These are phyloP conservation scores for Anomalospiza imberbis DNA, from an alignment of 2,797 vertebrate species.

Conservation along the genomic window DNA sequence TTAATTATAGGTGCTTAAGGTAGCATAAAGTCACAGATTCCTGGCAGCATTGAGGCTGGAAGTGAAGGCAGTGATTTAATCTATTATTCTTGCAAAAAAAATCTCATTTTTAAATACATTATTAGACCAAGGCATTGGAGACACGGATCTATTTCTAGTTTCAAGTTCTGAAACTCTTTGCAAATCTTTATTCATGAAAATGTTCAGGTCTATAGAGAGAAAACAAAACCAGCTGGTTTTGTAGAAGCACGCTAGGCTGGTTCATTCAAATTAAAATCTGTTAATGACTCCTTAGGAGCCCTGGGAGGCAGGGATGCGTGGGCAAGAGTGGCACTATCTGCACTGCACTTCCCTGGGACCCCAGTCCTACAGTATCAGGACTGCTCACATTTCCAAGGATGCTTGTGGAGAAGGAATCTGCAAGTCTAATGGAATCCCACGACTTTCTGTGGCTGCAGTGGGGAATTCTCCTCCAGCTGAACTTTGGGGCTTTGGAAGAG, in stretches of 20 bases:
- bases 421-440: fast-evolving
- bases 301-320: background rate
- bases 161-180: background rate
- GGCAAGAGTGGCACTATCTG: fast-evolving
- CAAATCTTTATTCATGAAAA: constrained; percentile 41
- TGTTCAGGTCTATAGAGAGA: constrained; percentile 1
- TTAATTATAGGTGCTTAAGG: background rate
- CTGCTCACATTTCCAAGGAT: background rate
- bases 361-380: fast-evolving
- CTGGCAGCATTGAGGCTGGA: background rate
- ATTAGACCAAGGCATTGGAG: constrained; percentile 3
- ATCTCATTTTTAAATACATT: background rate
- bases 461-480: background rate
- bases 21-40: background rate
- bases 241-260: background rate
- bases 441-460: background rate
- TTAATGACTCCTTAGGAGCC: background rate
- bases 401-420: background rate
- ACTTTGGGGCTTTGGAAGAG: background rate
- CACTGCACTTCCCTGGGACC: background rate
- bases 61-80: fast-evolving
- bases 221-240: constrained; percentile 42
- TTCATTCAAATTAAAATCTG: constrained; percentile 4
- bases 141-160: background rate
- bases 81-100: background rate